Evolutionary conservation across 2,888 invertebrate species (phyloP).

Genomic region (Phragmatobia fuliginosa): DNA sequence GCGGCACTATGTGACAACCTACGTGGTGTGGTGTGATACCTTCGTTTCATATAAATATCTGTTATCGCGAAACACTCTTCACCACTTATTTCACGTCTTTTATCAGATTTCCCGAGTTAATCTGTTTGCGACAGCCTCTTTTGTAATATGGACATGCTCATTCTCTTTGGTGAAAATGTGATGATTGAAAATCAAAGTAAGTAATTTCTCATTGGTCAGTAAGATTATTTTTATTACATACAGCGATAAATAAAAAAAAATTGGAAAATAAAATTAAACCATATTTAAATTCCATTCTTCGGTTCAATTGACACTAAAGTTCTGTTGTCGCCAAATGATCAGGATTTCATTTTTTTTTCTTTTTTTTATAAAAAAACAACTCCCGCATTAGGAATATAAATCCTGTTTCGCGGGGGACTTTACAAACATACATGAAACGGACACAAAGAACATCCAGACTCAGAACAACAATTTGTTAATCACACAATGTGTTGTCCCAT

Average conservation of each 20-base stretch:
- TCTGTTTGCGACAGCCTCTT: constrained; percentile 43
- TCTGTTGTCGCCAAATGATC: background rate
- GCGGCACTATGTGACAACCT: constrained; percentile 27
- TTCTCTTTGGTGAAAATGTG: background rate
- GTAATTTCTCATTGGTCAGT: background rate
- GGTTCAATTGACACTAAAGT: background rate
- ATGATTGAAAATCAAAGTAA: background rate
- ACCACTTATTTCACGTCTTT: constrained; percentile 64
- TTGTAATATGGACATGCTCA: background rate
- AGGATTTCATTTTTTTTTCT: background rate
- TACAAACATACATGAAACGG: too few species aligned
- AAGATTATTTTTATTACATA: background rate
- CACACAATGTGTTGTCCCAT: too few species aligned
- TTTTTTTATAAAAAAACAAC: too few species aligned
- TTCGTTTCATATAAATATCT: constrained; percentile 58
- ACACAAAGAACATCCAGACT: too few species aligned
- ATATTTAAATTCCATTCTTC: background rate
- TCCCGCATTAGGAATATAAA: too few species aligned
- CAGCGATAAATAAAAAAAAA: background rate
- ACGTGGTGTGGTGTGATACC: constrained; percentile 5
- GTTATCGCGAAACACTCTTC: constrained; percentile 60
- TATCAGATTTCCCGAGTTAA: constrained; percentile 74
- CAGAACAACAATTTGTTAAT: too few species aligned
- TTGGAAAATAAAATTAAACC: background rate
- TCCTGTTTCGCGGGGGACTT: too few species aligned